phyloP scores from a whole-genome alignment of 1,140 invertebrate genomes.

The Listronotus bonariensis region DNA sequence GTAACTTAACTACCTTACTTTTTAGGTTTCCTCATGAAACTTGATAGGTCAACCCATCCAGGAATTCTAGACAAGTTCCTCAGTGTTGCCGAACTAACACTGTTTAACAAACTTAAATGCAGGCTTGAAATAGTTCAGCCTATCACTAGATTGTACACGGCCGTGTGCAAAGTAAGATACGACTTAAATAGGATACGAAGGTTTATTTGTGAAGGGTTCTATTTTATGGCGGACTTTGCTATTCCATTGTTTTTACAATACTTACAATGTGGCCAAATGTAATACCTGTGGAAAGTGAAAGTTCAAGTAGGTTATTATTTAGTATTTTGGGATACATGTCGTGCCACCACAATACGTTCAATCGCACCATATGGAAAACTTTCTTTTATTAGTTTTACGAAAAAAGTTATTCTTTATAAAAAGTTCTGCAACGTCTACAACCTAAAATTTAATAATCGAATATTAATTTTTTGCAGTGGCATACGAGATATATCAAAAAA shows the following conservation, averaged over 20 bases:
- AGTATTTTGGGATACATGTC: too few relatives aligned
- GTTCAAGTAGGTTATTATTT: slow-evolving; percentile 26
- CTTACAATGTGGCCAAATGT: slow-evolving; percentile 49
- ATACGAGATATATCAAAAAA: too few relatives aligned
- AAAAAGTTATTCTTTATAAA: too few relatives aligned
- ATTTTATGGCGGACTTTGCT: slow-evolving; percentile 44
- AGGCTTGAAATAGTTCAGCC: slow-evolving; percentile 10
- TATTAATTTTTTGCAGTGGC: too few relatives aligned
- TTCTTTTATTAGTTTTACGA: too few relatives aligned
- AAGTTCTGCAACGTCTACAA: too few relatives aligned
- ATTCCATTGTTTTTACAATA: slow-evolving; percentile 45
- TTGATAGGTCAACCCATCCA: slow-evolving; percentile 22
- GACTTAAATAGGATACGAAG: slow-evolving; percentile 43
- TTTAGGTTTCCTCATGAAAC: slow-evolving; percentile 30
- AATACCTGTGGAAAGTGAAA: slow-evolving; percentile 37
- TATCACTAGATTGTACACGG: slow-evolving; percentile 42
- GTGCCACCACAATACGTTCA: too few relatives aligned
- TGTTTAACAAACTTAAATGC: slow-evolving; percentile 12
- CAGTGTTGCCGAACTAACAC: slow-evolving; percentile 11
- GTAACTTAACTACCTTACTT: slow-evolving; percentile 3
- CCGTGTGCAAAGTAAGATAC: slow-evolving; percentile 41
- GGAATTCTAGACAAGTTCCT: slow-evolving; percentile 20
- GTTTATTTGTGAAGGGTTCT: slow-evolving; percentile 48
- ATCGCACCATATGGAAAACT: too few relatives aligned
- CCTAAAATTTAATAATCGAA: too few relatives aligned